phyloP scores from a whole-genome alignment of 2,113 vertebrate genomes.

The Onychostruthus taczanowskii region DNA sequence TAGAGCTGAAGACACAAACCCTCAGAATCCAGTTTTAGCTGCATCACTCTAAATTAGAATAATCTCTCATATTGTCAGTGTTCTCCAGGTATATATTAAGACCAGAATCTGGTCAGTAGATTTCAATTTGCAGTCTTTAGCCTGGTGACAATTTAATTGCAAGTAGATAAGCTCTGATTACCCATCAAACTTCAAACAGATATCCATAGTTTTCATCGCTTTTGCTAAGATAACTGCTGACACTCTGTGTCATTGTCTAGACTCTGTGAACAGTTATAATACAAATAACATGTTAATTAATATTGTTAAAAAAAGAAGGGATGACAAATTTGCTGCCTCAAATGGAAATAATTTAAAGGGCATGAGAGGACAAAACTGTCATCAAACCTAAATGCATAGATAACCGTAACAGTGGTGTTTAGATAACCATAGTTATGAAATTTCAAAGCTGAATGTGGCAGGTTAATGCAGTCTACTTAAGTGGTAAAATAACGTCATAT shows the following conservation, averaged over 20 bases:
- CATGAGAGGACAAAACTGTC: neutral
- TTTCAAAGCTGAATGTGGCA: neutral
- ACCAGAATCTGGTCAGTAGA: neutral
- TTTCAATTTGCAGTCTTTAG: constrained; percentile 34
- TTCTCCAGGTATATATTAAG: neutral
- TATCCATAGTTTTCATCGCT: constrained; percentile 8
- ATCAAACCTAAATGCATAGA: neutral
- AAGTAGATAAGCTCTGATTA: constrained; percentile 44
- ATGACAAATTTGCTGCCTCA: neutral
- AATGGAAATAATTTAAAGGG: neutral
- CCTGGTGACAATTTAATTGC: constrained; percentile 61
- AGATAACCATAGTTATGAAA: neutral
- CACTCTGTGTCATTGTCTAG: neutral
- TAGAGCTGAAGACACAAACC: neutral
- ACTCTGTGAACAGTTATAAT: constrained; percentile 10
- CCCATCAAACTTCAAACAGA: constrained; percentile 25
- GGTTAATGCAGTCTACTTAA: neutral
- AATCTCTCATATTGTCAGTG: neutral
- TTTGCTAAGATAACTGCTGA: neutral
- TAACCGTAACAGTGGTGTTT: neutral
- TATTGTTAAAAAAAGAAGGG: neutral
- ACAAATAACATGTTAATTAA: constrained; percentile 30
- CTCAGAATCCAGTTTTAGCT: neutral
- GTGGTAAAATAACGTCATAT: neutral
- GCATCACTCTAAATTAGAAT: neutral